phyloP scores from a whole-genome alignment of 64 coral and sea anemone genomes.

The Pocillopora damicornis region DNA sequence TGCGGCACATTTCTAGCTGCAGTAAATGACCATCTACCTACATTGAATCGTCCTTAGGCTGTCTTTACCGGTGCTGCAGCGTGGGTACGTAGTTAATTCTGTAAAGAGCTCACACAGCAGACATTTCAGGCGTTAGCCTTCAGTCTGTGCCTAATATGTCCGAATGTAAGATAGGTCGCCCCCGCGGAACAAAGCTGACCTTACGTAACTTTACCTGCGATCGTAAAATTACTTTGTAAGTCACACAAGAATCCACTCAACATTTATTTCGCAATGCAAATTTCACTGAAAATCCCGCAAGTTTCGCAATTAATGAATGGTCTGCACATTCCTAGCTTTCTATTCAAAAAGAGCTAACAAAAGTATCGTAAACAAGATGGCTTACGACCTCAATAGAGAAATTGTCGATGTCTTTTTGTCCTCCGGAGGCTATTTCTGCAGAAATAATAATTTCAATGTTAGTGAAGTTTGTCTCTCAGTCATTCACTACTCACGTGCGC shows the following conservation, averaged over 20 bases:
- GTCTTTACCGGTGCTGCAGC: too few relatives aligned
- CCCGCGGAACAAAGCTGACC: background rate
- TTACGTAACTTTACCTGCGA: background rate
- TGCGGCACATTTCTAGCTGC: too few relatives aligned
- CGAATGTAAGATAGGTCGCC: background rate
- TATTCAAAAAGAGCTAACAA: background rate
- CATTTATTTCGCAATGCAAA: background rate
- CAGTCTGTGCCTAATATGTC: background rate
- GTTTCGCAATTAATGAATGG: background rate
- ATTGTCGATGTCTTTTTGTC: background rate
- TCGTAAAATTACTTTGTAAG: conserved; percentile 9
- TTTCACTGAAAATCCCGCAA: background rate
- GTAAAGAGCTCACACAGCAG: too few relatives aligned
- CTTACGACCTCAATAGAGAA: background rate
- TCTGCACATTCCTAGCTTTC: background rate
- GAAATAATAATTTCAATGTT: background rate
- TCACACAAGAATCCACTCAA: background rate
- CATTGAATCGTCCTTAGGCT: too few relatives aligned
- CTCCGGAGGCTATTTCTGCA: background rate
- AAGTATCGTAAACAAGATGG: background rate
- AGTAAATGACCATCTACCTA: too few relatives aligned
- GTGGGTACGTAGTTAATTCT: too few relatives aligned
- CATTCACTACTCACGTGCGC: conserved; percentile 3
- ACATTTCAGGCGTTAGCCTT: too few relatives aligned
- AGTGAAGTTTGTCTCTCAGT: background rate